Evolutionary conservation across 2,113 vertebrate species (phyloP), one percentile per base, ranked within the genome.

Genomic region (Cebidichthys violaceus): DNA sequence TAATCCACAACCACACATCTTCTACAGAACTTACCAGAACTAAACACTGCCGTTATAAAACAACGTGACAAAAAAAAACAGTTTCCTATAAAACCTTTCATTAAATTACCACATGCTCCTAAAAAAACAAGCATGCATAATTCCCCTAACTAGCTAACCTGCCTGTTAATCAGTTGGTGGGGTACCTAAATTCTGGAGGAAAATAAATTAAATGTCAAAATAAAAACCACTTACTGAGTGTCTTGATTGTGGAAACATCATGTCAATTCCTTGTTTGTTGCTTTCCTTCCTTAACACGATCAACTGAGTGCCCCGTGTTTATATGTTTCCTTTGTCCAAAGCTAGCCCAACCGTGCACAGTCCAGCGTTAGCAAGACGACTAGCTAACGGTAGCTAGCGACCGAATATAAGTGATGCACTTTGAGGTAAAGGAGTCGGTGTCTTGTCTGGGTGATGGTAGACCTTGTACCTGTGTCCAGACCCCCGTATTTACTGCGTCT

Each of bases 161-260:
- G 47, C 33, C n/a, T 24, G 54, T 24, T 70, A 71, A 85, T 54
- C 67, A 75, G 57, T 50, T 47, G 9, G 27, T 37, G 37, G 33
- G 47, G 24, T 20, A 17, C 1, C 1, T 17, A 29, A 22, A 67
- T 14, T 33, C 27, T 17, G 1, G 24, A 59, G 5, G 7, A 31
- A 33, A 22, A 55, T 1, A 27, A 55, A 13, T 24, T n/a, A 72
- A 73, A 84, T 31, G 7, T 71, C 4, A 62, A 45, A 77, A 64
- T 3, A n/a, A 81, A 70, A 59, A 43, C 9, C 57, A 94, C 95
- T 95, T 93, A 96, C 95, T 94, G 95, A 95, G 91, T 96, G 95
- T 92, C 95, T 95, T 86, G 95, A 94, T 96, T 96, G 95, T 96
- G 95, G 95, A 96, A 96, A 96, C 95, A 96, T 96, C 95, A 96